Evolutionary conservation across 2,113 vertebrate species (phyloP), one percentile per base, ranked within the genome.

Genomic region (Dryoscopus gambensis): DNA sequence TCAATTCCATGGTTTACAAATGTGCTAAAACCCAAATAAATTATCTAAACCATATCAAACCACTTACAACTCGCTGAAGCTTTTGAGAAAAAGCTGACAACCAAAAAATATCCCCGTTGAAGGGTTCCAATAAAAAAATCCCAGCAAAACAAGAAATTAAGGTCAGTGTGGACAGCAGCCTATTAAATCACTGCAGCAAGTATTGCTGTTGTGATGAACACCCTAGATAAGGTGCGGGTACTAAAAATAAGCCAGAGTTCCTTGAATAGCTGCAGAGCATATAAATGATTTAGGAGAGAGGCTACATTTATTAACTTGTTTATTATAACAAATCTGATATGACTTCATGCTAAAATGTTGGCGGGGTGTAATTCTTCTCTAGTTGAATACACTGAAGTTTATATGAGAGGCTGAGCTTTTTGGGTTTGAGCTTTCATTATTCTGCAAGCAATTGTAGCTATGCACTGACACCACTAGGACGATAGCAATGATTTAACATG

Each of bases 401-500:
- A 90, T 74, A 44, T 6, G 68, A 77, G 63, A 84, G 75, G 28
- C 18, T 80, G 83, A 63, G 20, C 22, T 74, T 89, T 74, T 69
- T 20, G 47, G 21, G 4, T 50, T 44, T 69, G 53, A 92, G 37
- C 31, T 94, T 94, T 87, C 89, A 84, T 82, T 69, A 35, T 89
- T 85, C 77, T 83, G 82, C 81, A 87, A 55, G 88, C 53, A 82
- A 74, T 49, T 73, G 74, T 62, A 92, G 80, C 83, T 79, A 33
- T 91, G 86, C 78, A 56, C 70, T 93, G 80, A 89, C 90, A 96
- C 92, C 40, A 62, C 73, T 84, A 92, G 86, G 92, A 90, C 3
- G 76, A 92, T 64, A 96, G 87, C 73, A 78, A 81, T 92, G 83
- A 92, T 95, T 95, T 95, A 94, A 71, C 40, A 10, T 7, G 49